Conservation (phyloP, 1,140 invertebrate species). For the Gyrodactylus salaris region DNA sequence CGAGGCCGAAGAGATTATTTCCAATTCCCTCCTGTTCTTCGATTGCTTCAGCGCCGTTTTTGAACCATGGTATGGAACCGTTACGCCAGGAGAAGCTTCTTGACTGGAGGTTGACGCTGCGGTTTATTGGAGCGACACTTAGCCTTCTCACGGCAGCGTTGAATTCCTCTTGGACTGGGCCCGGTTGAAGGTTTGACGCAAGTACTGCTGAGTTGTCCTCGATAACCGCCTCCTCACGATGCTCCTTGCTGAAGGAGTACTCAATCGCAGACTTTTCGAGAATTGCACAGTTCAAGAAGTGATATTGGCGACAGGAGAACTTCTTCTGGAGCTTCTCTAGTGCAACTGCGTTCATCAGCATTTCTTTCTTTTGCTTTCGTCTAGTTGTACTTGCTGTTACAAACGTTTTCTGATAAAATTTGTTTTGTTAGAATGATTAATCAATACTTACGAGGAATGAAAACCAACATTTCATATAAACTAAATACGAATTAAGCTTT, state of each 20-base stretch:
- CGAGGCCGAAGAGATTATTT: background rate
- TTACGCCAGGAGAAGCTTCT: conserved; percentile 17
- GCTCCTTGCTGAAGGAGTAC: conserved; percentile 16
- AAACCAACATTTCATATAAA: background rate
- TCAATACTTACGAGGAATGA: background rate
- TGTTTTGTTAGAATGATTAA: conserved; percentile 1
- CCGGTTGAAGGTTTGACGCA: conserved; percentile 15
- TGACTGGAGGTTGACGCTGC: background rate
- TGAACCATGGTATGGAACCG: conserved; percentile 3
- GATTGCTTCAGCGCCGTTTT: background rate
- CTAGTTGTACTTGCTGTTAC: conserved; percentile 90
- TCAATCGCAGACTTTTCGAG: conserved; percentile 54
- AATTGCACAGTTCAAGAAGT: conserved; percentile 75
- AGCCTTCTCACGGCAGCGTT: conserved; percentile 15
- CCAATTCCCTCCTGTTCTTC: background rate
- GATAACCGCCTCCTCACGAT: conserved; percentile 13
- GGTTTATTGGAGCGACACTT: conserved; percentile 17
- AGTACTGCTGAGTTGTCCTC: conserved; percentile 29
- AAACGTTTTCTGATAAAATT: conserved; percentile 36
- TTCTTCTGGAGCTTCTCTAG: conserved; percentile 74
- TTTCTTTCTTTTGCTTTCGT: conserved; percentile 88
- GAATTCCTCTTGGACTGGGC: conserved; percentile 4
- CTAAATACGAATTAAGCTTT: too few species aligned
- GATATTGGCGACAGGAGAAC: conserved; percentile 64
- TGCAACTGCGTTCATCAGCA: conserved; percentile 63